phyloP scores from a whole-genome alignment of 2,797 vertebrate species.

The Fundulus diaphanus region DNA sequence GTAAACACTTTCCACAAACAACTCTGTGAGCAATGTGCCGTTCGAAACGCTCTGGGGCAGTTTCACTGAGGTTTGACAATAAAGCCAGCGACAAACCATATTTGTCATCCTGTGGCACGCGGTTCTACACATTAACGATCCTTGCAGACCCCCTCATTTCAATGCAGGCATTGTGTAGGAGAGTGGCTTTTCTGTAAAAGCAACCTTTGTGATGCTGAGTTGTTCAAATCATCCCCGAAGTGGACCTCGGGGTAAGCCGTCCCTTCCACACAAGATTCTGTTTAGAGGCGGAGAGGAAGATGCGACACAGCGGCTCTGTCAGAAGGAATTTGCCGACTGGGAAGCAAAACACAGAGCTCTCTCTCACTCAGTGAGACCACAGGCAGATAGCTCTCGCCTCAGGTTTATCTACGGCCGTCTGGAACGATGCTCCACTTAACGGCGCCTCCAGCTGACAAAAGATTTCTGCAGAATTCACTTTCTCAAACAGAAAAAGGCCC shows the following conservation, averaged over 20 bases:
- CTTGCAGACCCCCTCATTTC: slow-evolving; percentile 54
- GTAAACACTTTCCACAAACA: slow-evolving; percentile 60
- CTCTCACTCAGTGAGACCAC: slow-evolving; percentile 59
- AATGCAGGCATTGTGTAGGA: slow-evolving; percentile 63
- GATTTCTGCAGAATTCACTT: slow-evolving; percentile 20
- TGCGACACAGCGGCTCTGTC: slow-evolving; percentile 54
- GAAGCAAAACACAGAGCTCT: slow-evolving; percentile 33
- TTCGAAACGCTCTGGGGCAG: slow-evolving; percentile 36
- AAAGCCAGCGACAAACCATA: slow-evolving; percentile 64
- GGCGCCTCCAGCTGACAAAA: background rate
- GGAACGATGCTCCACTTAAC: slow-evolving; percentile 27
- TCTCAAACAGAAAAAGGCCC: slow-evolving; percentile 24
- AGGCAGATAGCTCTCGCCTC: slow-evolving; percentile 45
- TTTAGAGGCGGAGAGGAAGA: slow-evolving; percentile 57
- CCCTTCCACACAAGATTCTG: slow-evolving; percentile 63
- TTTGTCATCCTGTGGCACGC: slow-evolving; percentile 63
- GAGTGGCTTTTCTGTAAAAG: slow-evolving; percentile 55
- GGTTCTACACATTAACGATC: slow-evolving; percentile 60
- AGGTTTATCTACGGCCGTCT: slow-evolving; percentile 36
- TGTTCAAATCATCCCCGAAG: slow-evolving; percentile 55
- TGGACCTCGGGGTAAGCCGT: slow-evolving; percentile 63
- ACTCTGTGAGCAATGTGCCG: slow-evolving; percentile 42
- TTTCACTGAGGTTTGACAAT: slow-evolving; percentile 64
- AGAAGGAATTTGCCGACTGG: slow-evolving; percentile 49
- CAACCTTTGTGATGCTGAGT: slow-evolving; percentile 62